Evolutionary conservation across 2,113 vertebrate species (phyloP), one percentile per base, ranked within the genome.

Genomic region (Panthera tigris): DNA sequence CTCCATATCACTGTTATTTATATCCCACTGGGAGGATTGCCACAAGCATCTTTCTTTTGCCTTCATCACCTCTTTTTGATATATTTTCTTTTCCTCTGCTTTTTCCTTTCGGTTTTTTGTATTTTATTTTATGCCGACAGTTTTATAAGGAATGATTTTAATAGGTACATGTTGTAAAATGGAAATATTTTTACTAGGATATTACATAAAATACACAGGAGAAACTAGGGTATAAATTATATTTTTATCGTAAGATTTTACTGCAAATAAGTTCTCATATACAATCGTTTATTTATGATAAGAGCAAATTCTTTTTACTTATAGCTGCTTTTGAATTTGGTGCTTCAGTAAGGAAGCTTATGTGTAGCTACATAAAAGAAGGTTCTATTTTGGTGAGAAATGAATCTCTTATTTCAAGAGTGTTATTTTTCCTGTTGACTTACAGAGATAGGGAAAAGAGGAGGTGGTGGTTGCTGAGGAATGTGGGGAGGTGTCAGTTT

Each of bases 91-190:
- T 96, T 90, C 88, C 89, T 97, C 69, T 97, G 95, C 93, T 91
- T 96, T 98, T 96, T 95, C 89, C 81, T 81, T 97, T 90, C 52
- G 97, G 71, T 98, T 97, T 97, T 98, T 97, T 97, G 86, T 93
- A 89, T 97, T 98, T 98, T 97, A 97, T 97, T 98, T 98, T 97
- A 97, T 86, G 91, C 79, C 16, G 97, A 98, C 97, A 98, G 97
- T 98, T 98, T 98, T 98, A 98, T 98, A 97, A 98, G 98, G 86
- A 98, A 98, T 98, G 82, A 89, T 98, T 98, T 98, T 98, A 98
- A 98, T 98, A 97, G 97, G 97, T 97, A 92, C 97, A 93, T 97
- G 97, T 84, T 97, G 94, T 98, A 98, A 98, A 98, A 97, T 98
- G 96, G 95, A 98, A 98, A 98, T 97, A 96, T 98, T 98, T 98